Evolutionary conservation across 1,140 invertebrate genomes (phyloP).

Genomic region (Dreissena polymorpha): DNA sequence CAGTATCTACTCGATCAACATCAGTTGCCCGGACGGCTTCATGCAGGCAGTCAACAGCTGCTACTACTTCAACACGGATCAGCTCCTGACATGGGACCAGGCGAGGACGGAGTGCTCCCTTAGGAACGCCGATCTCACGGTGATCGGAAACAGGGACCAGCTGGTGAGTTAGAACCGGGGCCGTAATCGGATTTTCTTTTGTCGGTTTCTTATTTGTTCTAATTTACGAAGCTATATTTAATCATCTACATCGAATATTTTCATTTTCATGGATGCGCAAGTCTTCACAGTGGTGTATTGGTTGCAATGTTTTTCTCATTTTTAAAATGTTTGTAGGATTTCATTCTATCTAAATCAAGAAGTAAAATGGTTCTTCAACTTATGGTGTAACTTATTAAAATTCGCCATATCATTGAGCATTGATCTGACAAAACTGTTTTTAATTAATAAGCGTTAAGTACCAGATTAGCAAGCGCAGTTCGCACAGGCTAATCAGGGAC

Average conservation of each 20-base stretch:
- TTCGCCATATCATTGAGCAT: too few relatives aligned
- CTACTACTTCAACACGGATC: conserved; percentile 40
- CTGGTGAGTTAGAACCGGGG: conserved; percentile 7
- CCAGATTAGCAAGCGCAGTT: too few relatives aligned
- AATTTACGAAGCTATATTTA: too few relatives aligned
- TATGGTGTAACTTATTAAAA: too few relatives aligned
- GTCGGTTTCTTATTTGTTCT: too few relatives aligned
- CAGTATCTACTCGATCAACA: conserved; percentile 23
- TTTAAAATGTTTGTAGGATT: neutral
- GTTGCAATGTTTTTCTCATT: neutral
- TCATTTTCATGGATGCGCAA: too few relatives aligned
- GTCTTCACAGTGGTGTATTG: neutral
- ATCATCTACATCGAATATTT: too few relatives aligned
- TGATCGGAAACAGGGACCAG: conserved; percentile 22
- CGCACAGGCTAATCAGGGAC: too few relatives aligned
- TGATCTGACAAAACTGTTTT: too few relatives aligned
- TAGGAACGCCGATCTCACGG: conserved; percentile 41
- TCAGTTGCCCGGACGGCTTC: conserved; percentile 42
- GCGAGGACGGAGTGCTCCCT: conserved; percentile 45
- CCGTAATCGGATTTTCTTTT: neutral
- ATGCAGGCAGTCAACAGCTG: conserved; percentile 42
- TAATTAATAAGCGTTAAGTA: too few relatives aligned
- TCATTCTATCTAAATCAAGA: neutral
- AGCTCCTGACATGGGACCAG: conserved; percentile 34
- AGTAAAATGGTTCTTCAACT: neutral